Base-by-base conservation (phyloP, 2,113 vertebrate genomes). In the Nestor notabilis region DNA sequence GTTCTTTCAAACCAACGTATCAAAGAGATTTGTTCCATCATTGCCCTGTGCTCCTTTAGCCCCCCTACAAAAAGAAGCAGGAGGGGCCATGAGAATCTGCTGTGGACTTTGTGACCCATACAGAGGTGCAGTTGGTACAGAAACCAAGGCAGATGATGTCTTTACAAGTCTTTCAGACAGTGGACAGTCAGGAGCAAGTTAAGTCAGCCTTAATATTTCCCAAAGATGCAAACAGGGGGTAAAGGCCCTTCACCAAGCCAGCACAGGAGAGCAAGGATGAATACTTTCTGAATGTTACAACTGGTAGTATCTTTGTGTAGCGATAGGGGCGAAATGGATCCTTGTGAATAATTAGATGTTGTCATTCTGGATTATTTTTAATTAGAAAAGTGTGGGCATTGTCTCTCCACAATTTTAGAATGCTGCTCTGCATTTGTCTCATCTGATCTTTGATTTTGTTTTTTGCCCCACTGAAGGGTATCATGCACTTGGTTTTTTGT, bases 81-180 rank as follows among this genome's bases (percentile, higher is more conserved):
- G 12, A 1, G 0, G 3, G 1, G 23, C 17, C 27, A 21, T 0
- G 3, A 31, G 58, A 83, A 47, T 60, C 52, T 37, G 5, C 47
- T 20, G 2, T 17, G 16, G 77, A 37, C 27, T 81, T 33, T 58
- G 9, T 68, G n/a, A 39, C 20, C 25, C 39, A 12, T 35, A 33
- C 27, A 60, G 56, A 61, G 43, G 20, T 29, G 5, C 7, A 39
- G 18, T 14, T 8, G 4, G 23, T 71, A 31, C 28, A 90, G 53
- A 85, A 72, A 80, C 24, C n/a, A 85, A 61, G 52, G 66, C 43
- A 60, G 18, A 25, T 49, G 58, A 55, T 43, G 27, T 21, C 56
- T 78, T 83, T 33, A 61, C 16, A 43, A 60, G 27, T 19, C 56
- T 81, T 52, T 70, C 28, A 87, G 64, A 28, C 33, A 33, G 35